Evolutionary conservation across 2,888 invertebrate genomes (phyloP).

Genomic region (Liodrosophila aerea): DNA sequence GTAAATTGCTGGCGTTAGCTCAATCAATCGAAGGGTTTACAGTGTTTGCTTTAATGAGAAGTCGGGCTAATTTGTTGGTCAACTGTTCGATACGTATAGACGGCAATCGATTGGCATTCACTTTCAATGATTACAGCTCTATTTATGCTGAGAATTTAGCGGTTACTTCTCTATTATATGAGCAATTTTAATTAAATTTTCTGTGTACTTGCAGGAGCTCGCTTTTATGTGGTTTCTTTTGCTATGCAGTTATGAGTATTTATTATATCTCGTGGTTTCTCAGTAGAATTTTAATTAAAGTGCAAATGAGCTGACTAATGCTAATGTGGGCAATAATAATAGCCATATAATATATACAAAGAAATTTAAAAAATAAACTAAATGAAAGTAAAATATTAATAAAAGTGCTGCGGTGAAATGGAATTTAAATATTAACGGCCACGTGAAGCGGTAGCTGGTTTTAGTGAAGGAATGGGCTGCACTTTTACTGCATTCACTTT

Average conservation of each 20-base stretch:
- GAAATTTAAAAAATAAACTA: no score
- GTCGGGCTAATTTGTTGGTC: conserved; percentile 20
- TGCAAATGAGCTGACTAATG: no score
- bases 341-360: no score
- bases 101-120: not conserved
- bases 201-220: not conserved
- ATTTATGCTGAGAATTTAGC: no score
- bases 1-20: conserved; percentile 34
- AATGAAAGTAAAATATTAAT: no score
- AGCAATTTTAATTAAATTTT: not conserved
- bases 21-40: conserved; percentile 23
- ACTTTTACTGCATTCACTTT: no score
- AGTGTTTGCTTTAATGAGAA: conserved; percentile 4
- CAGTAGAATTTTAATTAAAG: no score
- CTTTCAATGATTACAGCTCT: not conserved
- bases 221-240: not conserved
- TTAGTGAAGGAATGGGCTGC: no score
- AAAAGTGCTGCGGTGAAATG: no score
- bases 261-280: not conserved
- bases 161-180: not conserved
- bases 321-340: no score
- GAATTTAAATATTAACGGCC: no score
- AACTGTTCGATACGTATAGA: conserved; percentile 1
- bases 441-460: no score
- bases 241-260: not conserved